Base-by-base conservation (phyloP, 2,888 invertebrate genomes). In the Epiblema foenella region DNA sequence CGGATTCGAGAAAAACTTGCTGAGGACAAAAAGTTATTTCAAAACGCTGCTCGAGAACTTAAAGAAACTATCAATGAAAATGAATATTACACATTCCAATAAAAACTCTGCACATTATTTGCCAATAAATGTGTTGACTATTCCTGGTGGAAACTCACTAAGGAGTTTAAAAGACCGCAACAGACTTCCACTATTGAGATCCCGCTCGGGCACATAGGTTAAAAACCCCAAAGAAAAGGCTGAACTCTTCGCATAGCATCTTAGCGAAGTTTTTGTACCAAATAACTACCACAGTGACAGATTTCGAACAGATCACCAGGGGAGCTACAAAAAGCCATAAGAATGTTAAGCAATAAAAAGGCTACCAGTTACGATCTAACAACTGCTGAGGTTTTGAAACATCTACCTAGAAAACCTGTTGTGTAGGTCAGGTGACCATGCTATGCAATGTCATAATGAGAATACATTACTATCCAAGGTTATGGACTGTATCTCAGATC, bases 61-160 rank as follows among this genome's bases (percentile, higher is more conserved):
- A 39, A 39, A n/a, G 7, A n/a, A 18, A 51, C n/a, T 17, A 51
- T 51, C n/a, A 17, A 51, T 18, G 51, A 18, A 18, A 51, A 51
- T 51, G 51, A 17, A 17, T 18, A 51, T 18, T 51, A 56, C n/a
- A 56, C 56, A n/a, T 29, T 56, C 11, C n/a, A 56, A 17, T 33
- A 56, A 56, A 15, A 33, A 56, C 15, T 56, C 9, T 9, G n/a
- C 10, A 17, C 56, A n/a, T 10, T 24, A 57, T 51, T 18, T 18
- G 18, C 51, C 18, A 17, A 18, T 18, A 51, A 51, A 51, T 51
- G 51, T 51, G 51, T 18, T 51, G 51, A 51, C 18, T 51, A 18
- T 10, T 51, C 51, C 17, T 10, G 18, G 18, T 51, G 51, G 18
- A 51, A 51, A 51, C 17, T 51, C 17, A 51, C 18, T 9, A 51